These are phyloP conservation scores for Parthenolecanium corni DNA, from an alignment of 2,888 invertebrate species.

Conservation along the genomic window DNA sequence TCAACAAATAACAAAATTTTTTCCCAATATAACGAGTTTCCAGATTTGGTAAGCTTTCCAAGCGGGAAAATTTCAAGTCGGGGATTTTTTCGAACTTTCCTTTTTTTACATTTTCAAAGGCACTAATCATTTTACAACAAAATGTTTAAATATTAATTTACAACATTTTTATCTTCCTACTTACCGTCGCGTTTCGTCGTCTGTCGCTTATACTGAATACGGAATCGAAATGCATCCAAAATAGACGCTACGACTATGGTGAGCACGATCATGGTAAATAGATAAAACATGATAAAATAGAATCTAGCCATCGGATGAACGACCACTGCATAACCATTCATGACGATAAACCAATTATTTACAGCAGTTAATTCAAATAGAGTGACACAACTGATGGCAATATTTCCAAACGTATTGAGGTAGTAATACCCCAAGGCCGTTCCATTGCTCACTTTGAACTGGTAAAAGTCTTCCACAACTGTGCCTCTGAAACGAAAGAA, in stretches of 20 bases:
- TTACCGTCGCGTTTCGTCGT: constrained; percentile 64
- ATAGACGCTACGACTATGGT: constrained; percentile 83
- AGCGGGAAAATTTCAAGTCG: too few species aligned
- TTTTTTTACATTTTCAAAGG: too few species aligned
- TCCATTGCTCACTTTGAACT: constrained; percentile 46
- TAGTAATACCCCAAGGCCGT: constrained; percentile 73
- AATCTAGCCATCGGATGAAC: constrained; percentile 59
- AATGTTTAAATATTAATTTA: too few species aligned
- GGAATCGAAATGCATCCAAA: constrained; percentile 73
- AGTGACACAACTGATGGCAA: constrained; percentile 65
- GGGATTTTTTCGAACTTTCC: too few species aligned
- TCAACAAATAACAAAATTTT: too few species aligned
- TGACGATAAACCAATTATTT: constrained; percentile 85
- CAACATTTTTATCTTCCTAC: too few species aligned
- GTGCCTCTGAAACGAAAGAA: constrained; percentile 51
- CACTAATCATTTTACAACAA: too few species aligned
- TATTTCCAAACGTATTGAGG: constrained; percentile 70
- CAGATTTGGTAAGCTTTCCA: too few species aligned
- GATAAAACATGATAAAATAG: constrained; percentile 81
- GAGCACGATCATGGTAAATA: constrained; percentile 81
- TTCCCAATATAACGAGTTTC: too few species aligned
- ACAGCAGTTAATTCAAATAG: constrained; percentile 81
- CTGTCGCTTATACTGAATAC: constrained; percentile 73
- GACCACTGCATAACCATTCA: constrained; percentile 70
- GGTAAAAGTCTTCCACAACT: constrained; percentile 73